Percentiles rank a stretch among this genome's conserved stretches.
Evolutionary conservation across 2,888 invertebrate genomes (phyloP).

Genomic region (Orthonychiurus folsomi): DNA sequence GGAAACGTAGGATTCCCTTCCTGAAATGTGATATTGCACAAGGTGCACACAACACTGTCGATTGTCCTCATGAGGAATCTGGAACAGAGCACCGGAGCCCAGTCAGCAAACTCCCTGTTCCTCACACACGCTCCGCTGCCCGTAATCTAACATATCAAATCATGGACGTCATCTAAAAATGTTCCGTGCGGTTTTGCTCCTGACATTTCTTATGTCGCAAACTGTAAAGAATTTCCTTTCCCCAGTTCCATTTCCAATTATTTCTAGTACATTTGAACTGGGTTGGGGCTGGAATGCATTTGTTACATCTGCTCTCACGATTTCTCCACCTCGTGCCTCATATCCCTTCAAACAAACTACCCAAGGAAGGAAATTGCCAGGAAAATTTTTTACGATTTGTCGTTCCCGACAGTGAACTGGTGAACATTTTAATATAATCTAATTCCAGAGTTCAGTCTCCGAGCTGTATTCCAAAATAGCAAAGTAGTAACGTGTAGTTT

Average conservation of each 20-base stretch:
- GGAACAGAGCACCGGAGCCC: not conserved
- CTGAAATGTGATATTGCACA: not conserved
- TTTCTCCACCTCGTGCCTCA: too few species aligned
- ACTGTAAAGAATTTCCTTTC: not conserved
- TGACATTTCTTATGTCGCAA: slow-evolving; percentile 10
- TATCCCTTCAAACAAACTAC: too few species aligned
- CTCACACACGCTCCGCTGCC: too few species aligned
- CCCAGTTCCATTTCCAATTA: not conserved
- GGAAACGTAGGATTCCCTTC: too few species aligned
- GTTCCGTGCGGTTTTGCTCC: slow-evolving; percentile 3
- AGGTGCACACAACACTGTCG: not conserved
- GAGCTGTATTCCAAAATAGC: too few species aligned
- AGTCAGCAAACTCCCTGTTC: not conserved
- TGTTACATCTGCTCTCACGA: too few species aligned
- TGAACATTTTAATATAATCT: too few species aligned
- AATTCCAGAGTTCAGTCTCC: too few species aligned
- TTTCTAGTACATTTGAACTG: slow-evolving; percentile 3
- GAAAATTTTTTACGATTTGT: too few species aligned
- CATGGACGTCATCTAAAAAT: not conserved
- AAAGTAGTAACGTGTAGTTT: too few species aligned
- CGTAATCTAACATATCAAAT: slow-evolving; percentile 1
- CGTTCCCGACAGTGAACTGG: too few species aligned
- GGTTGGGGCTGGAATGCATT: not conserved
- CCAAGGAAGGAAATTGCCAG: too few species aligned
- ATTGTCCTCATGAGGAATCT: not conserved